A percentile compares a stretch with the other conserved stretches of the same genome.
Conservation (phyloP, 64 coral and sea anemone genomes). For the Platygyra sinensis region DNA sequence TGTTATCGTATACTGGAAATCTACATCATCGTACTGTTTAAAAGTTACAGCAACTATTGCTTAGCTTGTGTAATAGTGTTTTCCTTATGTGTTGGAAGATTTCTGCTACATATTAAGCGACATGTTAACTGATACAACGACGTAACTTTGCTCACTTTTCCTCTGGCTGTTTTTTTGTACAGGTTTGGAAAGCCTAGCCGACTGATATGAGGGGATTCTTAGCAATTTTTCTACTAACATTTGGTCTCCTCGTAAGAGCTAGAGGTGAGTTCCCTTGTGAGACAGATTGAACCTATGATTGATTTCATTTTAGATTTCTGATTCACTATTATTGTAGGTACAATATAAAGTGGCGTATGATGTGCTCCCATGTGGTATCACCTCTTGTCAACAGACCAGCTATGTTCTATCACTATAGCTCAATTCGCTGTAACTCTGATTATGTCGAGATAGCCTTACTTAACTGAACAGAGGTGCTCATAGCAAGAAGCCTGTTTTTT, state of each 20-base stretch:
- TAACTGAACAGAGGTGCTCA: not conserved
- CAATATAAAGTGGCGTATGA: no score
- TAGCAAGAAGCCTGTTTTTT: not conserved
- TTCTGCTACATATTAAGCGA: not conserved
- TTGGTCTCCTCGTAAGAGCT: constrained; percentile 41
- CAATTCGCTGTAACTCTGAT: not conserved
- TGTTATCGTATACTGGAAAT: no score
- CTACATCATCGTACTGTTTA: no score
- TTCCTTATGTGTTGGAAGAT: not conserved
- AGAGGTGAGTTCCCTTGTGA: not conserved
- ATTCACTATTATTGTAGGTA: no score
- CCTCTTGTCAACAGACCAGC: not conserved
- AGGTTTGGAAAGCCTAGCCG: constrained; percentile 30
- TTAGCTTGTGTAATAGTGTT: not conserved
- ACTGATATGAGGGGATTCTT: constrained; percentile 44
- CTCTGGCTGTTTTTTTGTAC: not conserved
- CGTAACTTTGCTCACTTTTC: not conserved
- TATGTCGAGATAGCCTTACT: not conserved
- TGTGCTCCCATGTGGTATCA: no score
- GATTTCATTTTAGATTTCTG: not conserved
- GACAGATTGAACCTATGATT: not conserved
- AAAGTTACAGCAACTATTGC: no score
- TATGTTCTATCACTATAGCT: not conserved
- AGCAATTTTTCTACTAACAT: constrained; percentile 41
- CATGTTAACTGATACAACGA: not conserved